These are phyloP conservation scores for Hemichromis elongatus DNA, from an alignment of 2,113 vertebrate genomes.

Conservation along the genomic window DNA sequence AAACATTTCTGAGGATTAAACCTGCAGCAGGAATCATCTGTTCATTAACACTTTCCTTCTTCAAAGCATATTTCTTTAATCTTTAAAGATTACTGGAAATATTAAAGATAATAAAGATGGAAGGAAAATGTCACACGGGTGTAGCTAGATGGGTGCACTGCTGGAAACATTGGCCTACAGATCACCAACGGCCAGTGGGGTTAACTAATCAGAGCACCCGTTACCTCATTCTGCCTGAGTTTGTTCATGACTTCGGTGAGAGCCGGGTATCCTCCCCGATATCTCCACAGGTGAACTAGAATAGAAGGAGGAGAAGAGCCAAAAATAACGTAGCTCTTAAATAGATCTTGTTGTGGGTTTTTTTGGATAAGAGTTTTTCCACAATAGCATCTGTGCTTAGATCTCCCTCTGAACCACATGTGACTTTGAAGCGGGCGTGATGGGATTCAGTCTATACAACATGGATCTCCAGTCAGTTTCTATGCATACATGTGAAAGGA, in stretches of 20 bases:
- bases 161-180: neutral
- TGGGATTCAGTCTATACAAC: neutral
- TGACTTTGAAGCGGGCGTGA: neutral
- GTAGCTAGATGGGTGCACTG: neutral
- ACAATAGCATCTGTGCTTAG: neutral
- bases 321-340: constrained; percentile 31
- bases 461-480: neutral
- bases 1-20: neutral
- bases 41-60: neutral
- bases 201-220: constrained; percentile 1
- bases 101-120: neutral
- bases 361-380: neutral
- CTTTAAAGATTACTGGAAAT: neutral
- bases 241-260: constrained; percentile 98
- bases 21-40: neutral
- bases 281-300: constrained; percentile 97
- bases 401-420: neutral
- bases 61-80: neutral
- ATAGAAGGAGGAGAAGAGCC: constrained; percentile 61
- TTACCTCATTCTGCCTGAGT: constrained; percentile 91
- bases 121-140: neutral
- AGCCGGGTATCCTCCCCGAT: constrained; percentile 96
- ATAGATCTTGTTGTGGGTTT: neutral
- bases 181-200: neutral
- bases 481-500: neutral